Conservation (phyloP, 2,888 invertebrate species). For the Drosophila hawaiiensis region DNA sequence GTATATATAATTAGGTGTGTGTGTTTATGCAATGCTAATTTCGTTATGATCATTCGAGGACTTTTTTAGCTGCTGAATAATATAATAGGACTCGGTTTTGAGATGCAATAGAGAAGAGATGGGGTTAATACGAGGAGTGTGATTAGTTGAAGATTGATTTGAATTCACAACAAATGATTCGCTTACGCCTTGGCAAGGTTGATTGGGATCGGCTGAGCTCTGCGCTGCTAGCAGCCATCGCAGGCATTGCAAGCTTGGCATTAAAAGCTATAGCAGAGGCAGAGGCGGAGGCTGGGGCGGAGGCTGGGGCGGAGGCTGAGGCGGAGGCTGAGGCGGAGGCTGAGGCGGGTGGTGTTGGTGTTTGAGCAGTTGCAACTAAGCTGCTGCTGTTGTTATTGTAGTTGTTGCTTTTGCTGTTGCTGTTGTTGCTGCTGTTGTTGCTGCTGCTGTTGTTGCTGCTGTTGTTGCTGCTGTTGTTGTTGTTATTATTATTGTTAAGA, state of each 20-base stretch:
- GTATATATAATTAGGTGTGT: not conserved
- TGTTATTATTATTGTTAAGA: constrained; percentile 26
- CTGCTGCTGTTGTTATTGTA: constrained; percentile 33
- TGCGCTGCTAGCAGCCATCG: constrained; percentile 58
- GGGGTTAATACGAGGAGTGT: constrained; percentile 21
- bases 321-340: constrained; percentile 5
- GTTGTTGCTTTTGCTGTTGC: constrained; percentile 55
- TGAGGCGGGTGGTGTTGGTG: constrained; percentile 51
- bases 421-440: constrained; percentile 45
- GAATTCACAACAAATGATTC: constrained; percentile 22
- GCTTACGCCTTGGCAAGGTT: constrained; percentile 85
- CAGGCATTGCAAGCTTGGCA: constrained; percentile 76
- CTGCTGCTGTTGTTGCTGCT: constrained; percentile 54
- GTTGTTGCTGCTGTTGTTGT: constrained; percentile 47
- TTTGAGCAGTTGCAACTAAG: constrained; percentile 29
- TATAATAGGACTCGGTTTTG: constrained; percentile 6
- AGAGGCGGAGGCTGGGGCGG: constrained; percentile 62
- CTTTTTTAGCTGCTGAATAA: constrained; percentile 18
- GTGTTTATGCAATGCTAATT: not conserved
- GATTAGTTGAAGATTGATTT: constrained; percentile 30
- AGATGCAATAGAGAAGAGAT: constrained; percentile 12
- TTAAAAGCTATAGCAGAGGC: constrained; percentile 65
- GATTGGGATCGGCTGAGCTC: constrained; percentile 85
- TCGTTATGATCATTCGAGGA: constrained; percentile 1
- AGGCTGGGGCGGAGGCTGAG: constrained; percentile 38